Evolutionary conservation across 2,888 invertebrate genomes (phyloP), one percentile per base, ranked within the genome.

Genomic region (Leucoptera coffeella): DNA sequence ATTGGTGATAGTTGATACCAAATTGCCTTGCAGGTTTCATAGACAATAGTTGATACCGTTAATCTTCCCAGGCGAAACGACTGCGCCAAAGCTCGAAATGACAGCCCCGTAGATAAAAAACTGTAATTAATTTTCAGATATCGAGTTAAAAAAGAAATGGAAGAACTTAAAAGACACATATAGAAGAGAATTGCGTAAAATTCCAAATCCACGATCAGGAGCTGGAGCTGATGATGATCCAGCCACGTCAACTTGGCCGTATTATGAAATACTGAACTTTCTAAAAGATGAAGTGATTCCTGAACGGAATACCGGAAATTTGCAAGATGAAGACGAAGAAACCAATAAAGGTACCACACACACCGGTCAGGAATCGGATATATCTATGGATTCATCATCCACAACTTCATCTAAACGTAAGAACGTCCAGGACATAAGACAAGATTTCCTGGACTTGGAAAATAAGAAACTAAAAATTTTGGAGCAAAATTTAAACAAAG

Each of bases 401-500:
- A 15, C 24, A 9, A 13, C 14, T 23, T 23, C n/a, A 13, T 14
- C n/a, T 13, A 12, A 23, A 12, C 23, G 3, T 12, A 12, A 13
- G 9, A 12, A 23, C 9, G 13, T 14, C n/a, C 9, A n/a, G 9
- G 10, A 15, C 10, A 24, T 11, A 15, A n/a, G 11, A 11, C 12
- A 12, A 4, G 4, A 3, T 11, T 12, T 4, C 12, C 4, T 12
- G 12, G 4, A 23, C 23, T 12, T 23, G 17, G 14, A 22, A 32
- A 29, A 23, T 25, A 9, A n/a, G 11, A 9, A 26, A 24, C 12
- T 29, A 21, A 30, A 32, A 11, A 15, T 30, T 12, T 25, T 32
- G 25, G 29, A 30, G 29, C 23, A 22, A 23, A 29, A 30, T 15
- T 26, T 30, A 27, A 21, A 28, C 25, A 14, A 13, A 24, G n/a